Evolutionary conservation across 2,888 invertebrate genomes (phyloP), one percentile per base, ranked within the genome.

Genomic region (Spodoptera exigua): DNA sequence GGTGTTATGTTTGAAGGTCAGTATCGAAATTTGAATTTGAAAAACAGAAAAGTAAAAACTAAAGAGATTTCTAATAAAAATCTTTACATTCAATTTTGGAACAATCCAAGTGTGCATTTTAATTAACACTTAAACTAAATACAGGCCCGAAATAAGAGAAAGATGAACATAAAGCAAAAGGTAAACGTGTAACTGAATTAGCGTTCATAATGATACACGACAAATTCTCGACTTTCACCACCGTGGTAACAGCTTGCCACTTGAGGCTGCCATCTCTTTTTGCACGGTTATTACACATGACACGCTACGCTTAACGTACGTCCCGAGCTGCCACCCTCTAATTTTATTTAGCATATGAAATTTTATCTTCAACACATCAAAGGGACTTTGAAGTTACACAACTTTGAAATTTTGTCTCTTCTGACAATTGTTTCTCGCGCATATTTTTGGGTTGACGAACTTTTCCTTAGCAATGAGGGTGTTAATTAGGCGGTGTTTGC

Each of bases 311-410:
- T 84, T 80, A 81, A 76, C 85, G 80, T 79, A 74, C 78, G 78
- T 66, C 76, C 77, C 76, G 61, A 73, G 71, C 76, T 73, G 78
- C 73, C 70, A 58, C 81, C 79, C 84, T 86, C 81, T 88, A 87
- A 89, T 89, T 87, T 89, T 85, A 87, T 88, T 88, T 88, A 85
- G 82, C 84, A 85, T 87, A 82, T 85, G 87, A 88, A 87, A 88
- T 87, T 86, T 85, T 86, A 88, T 87, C 86, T 84, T 71, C 69
- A 61, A 79, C 81, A 87, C 86, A 86, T 88, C 86, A 89, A 88
- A 88, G 84, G 52, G 76, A 77, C 85, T 85, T 86, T 86, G 83
- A 85, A 79, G 76, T 84, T 80, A 69, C 71, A 67, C 66, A 66
- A 70, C 79, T 74, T 82, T 77, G 71, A 68, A 76, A 74, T 65